A percentile compares a stretch with the other conserved stretches of the same genome.
These are phyloP conservation scores for Folsomia manolachei DNA, from an alignment of 2,888 invertebrate species.

Conservation along the genomic window DNA sequence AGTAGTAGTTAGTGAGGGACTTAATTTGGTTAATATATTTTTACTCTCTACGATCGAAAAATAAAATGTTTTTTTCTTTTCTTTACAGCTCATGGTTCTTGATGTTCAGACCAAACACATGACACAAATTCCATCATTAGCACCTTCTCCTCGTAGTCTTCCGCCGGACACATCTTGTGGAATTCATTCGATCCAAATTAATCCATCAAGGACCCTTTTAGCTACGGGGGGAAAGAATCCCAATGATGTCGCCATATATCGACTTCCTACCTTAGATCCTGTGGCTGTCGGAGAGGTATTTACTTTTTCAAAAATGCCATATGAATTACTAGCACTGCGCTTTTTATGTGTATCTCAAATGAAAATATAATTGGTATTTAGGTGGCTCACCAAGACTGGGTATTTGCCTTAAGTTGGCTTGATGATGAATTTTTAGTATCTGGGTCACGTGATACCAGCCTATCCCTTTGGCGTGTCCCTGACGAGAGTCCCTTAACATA, in stretches of 20 bases:
- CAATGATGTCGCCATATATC: slow-evolving; percentile 85
- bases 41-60: background rate
- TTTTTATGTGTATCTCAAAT: too few relatives aligned
- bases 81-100: slow-evolving; percentile 77
- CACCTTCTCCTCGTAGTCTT: slow-evolving; percentile 42
- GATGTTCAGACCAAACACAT: slow-evolving; percentile 82
- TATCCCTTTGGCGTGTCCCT: slow-evolving; percentile 81
- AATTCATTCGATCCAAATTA: slow-evolving; percentile 89
- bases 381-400: slow-evolving; percentile 86
- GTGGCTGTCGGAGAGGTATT: slow-evolving; percentile 81
- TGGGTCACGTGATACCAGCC: slow-evolving; percentile 82
- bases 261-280: slow-evolving; percentile 90
- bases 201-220: slow-evolving; percentile 80
- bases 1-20: too few relatives aligned
- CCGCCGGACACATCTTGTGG: slow-evolving; percentile 69
- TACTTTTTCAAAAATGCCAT: slow-evolving; percentile 7
- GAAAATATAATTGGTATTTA: slow-evolving; percentile 50
- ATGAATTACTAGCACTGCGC: too few relatives aligned
- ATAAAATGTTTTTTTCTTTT: slow-evolving; percentile 29
- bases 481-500: slow-evolving; percentile 52
- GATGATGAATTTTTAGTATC: slow-evolving; percentile 94
- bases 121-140: slow-evolving; percentile 82
- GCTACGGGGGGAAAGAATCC: slow-evolving; percentile 91
- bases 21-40: slow-evolving; percentile 33
- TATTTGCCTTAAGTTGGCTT: slow-evolving; percentile 89